A percentile compares a stretch with the other conserved stretches of the same genome.
Evolutionary conservation across 2,888 invertebrate species (phyloP).

Genomic region (Venusia cambrica): DNA sequence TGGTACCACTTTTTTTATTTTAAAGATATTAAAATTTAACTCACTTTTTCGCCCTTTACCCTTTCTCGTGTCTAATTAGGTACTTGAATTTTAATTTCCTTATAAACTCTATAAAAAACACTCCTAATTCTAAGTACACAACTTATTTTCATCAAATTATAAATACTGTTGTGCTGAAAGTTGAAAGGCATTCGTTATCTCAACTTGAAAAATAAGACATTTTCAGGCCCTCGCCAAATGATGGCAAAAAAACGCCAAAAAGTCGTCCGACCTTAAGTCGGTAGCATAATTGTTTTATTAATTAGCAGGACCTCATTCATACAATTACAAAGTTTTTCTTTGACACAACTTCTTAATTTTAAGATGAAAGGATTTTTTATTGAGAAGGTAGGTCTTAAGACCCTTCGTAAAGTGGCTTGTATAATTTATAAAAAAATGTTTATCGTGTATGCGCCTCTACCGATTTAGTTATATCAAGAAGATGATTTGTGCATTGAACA

Average conservation of each 20-base stretch:
- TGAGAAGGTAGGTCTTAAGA: no score
- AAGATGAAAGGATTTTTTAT: slow-evolving; percentile 2
- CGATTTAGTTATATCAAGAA: no score
- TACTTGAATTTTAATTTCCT: slow-evolving; percentile 62
- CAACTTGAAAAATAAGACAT: slow-evolving; percentile 71
- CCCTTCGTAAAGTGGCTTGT: no score
- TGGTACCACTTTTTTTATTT: no score
- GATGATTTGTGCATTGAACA: no score
- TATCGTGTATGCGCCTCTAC: no score
- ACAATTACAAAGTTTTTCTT: slow-evolving; percentile 51
- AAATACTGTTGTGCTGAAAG: slow-evolving; percentile 46
- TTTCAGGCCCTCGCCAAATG: slow-evolving; percentile 49
- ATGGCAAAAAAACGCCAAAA: slow-evolving; percentile 42
- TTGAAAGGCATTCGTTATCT: slow-evolving; percentile 61
- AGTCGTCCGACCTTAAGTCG: slow-evolving; percentile 44
- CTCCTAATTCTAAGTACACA: slow-evolving; percentile 44
- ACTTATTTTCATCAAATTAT: slow-evolving; percentile 49
- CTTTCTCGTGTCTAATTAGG: slow-evolving; percentile 45
- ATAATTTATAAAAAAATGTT: no score
- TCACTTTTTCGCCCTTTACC: slow-evolving; percentile 27
- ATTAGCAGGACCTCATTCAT: slow-evolving; percentile 70
- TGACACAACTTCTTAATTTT: slow-evolving; percentile 47
- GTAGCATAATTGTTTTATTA: slow-evolving; percentile 66
- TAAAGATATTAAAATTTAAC: no score
- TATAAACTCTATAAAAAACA: slow-evolving; percentile 46